phyloP scores from a whole-genome alignment of 2,113 vertebrate species.

The Cygnus buccinator region DNA sequence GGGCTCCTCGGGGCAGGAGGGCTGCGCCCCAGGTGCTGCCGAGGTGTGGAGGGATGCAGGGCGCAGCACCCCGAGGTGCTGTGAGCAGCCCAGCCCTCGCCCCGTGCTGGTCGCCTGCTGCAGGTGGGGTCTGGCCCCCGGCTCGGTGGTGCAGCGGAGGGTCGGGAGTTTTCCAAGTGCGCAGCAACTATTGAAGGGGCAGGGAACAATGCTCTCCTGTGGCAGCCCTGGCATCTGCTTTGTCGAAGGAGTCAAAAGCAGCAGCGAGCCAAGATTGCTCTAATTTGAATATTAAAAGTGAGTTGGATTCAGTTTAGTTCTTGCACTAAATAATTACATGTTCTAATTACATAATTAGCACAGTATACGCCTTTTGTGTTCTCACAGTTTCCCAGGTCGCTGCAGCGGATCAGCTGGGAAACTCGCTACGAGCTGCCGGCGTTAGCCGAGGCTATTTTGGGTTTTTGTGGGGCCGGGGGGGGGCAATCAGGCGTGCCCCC shows the following conservation, averaged over 20 bases:
- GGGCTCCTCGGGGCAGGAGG: neutral
- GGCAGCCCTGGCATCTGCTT: neutral
- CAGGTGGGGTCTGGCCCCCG: fast-evolving
- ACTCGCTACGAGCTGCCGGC: neutral
- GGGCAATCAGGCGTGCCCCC: neutral
- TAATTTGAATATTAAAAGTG: constrained; percentile 39
- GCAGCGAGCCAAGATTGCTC: constrained; percentile 11
- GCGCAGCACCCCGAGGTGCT: neutral
- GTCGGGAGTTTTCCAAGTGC: neutral
- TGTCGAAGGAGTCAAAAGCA: neutral
- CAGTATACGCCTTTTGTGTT: neutral
- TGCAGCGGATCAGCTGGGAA: neutral
- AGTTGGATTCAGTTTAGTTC: neutral
- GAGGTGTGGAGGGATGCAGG: neutral
- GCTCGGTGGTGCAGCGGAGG: neutral
- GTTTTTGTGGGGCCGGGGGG: no score
- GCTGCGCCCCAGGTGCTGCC: neutral
- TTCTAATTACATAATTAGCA: constrained; percentile 65
- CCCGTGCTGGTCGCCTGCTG: neutral
- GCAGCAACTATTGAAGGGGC: neutral
- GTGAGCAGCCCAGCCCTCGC: fast-evolving
- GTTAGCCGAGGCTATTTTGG: neutral
- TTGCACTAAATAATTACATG: constrained; percentile 36
- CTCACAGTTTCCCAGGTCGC: neutral
- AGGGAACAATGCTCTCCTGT: neutral